Conservation (phyloP, 2,797 vertebrate genomes). For the Chelidonichthys spinosus region DNA sequence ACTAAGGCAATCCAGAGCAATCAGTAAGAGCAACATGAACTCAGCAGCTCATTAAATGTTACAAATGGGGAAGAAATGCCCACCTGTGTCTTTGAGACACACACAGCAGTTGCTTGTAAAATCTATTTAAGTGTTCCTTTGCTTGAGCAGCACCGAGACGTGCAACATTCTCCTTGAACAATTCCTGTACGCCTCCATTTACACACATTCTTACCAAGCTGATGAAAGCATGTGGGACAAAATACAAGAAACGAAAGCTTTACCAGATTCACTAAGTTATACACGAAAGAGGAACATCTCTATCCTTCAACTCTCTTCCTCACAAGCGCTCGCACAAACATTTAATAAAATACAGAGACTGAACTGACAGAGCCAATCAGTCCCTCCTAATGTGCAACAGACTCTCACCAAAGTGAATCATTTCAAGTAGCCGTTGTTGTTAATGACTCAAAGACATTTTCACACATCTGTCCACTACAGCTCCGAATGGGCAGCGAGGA, state of each 20-base stretch:
- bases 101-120: background rate
- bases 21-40: background rate
- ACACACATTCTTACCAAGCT: background rate
- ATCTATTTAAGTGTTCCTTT: background rate
- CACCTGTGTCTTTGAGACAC: background rate
- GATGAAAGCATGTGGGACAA: conserved; percentile 17
- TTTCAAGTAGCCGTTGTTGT: conserved; percentile 20
- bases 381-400: conserved; percentile 2
- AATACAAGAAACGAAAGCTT: background rate
- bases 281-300: background rate
- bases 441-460: conserved; percentile 20
- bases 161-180: background rate
- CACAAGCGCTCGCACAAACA: background rate
- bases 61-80: conserved; percentile 13
- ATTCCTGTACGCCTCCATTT: background rate
- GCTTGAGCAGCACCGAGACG: background rate
- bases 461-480: conserved; percentile 12
- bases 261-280: conserved; percentile 2
- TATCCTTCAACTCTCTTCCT: background rate
- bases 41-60: conserved; percentile 3
- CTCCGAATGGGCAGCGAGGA: background rate
- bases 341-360: background rate
- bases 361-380: conserved; percentile 7
- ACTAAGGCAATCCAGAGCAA: background rate
- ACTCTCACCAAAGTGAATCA: background rate